A percentile compares a stretch with the other conserved stretches of the same genome.
Evolutionary conservation across 2,113 vertebrate genomes (phyloP).

Genomic region (Zootoca vivipara): DNA sequence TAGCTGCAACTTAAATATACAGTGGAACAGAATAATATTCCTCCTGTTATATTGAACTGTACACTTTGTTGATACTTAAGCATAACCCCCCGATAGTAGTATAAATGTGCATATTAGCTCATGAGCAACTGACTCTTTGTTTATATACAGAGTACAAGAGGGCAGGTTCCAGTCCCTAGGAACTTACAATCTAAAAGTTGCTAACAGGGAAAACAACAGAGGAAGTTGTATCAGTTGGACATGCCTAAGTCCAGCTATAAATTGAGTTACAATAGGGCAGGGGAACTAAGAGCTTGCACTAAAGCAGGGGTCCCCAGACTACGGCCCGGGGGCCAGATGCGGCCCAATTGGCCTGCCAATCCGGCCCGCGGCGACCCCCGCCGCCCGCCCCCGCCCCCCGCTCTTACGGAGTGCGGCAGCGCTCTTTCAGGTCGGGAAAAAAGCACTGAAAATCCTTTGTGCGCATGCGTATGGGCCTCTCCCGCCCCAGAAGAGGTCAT

Average conservation of each 20-base stretch:
- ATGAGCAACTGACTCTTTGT: neutral
- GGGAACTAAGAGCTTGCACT: no score
- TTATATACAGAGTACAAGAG: neutral
- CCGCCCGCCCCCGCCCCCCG: no score
- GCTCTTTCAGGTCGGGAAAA: no score
- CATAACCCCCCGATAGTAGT: neutral
- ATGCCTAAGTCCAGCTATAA: no score
- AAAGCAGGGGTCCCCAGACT: no score
- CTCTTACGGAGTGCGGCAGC: no score
- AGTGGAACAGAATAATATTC: neutral
- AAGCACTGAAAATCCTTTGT: no score
- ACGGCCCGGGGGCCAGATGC: no score
- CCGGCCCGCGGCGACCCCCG: no score
- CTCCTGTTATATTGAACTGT: fast-evolving
- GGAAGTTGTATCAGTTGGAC: neutral
- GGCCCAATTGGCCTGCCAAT: no score
- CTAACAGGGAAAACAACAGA: neutral
- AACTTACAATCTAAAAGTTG: neutral
- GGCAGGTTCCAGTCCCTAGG: neutral
- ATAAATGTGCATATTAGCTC: neutral
- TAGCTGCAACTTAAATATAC: conserved; percentile 9
- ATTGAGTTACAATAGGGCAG: neutral
- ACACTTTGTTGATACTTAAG: neutral
- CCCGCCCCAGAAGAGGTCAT: no score
- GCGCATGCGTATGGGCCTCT: no score